Evolutionary conservation across 2,797 vertebrate species (phyloP).

Genomic region (Poeciliopsis presidionis): DNA sequence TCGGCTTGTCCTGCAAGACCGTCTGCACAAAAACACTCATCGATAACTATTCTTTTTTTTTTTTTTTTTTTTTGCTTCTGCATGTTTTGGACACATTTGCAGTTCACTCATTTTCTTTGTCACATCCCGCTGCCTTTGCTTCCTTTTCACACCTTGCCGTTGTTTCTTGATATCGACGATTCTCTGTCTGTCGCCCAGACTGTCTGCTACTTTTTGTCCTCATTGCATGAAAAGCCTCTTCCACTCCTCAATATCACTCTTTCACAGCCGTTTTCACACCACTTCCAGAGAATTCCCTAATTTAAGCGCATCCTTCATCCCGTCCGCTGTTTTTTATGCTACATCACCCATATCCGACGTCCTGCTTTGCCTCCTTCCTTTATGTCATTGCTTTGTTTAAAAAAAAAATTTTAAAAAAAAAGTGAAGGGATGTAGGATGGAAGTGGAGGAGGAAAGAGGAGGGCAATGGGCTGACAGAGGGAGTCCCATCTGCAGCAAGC

Average conservation of each 20-base stretch:
- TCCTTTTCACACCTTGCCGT: constrained; percentile 28
- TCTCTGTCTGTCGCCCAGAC: constrained; percentile 16
- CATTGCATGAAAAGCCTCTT: constrained; percentile 13
- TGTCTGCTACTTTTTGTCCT: constrained; percentile 8
- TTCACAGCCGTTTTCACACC: constrained; percentile 30
- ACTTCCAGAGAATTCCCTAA: constrained; percentile 41
- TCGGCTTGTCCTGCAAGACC: constrained; percentile 17
- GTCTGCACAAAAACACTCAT: constrained; percentile 32
- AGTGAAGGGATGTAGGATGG: constrained; percentile 32
- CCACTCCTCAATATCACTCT: constrained; percentile 32
- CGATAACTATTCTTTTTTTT: constrained; percentile 29
- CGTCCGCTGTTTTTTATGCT: constrained; percentile 12
- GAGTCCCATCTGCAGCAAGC: constrained; percentile 75
- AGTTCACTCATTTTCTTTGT: neutral
- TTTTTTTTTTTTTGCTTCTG: constrained; percentile 2
- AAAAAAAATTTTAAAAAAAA: constrained; percentile 8
- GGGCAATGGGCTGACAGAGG: constrained; percentile 64
- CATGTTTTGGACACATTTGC: constrained; percentile 42
- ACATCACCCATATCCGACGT: constrained; percentile 14
- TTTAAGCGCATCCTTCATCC: constrained; percentile 38
- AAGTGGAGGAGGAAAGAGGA: constrained; percentile 34
- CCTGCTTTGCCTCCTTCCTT: constrained; percentile 12
- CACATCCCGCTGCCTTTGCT: neutral
- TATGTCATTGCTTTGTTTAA: constrained; percentile 26
- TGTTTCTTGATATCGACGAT: constrained; percentile 30